These are phyloP conservation scores for Hydropsyche betteni DNA, from an alignment of 2,888 invertebrate species.

Conservation along the genomic window DNA sequence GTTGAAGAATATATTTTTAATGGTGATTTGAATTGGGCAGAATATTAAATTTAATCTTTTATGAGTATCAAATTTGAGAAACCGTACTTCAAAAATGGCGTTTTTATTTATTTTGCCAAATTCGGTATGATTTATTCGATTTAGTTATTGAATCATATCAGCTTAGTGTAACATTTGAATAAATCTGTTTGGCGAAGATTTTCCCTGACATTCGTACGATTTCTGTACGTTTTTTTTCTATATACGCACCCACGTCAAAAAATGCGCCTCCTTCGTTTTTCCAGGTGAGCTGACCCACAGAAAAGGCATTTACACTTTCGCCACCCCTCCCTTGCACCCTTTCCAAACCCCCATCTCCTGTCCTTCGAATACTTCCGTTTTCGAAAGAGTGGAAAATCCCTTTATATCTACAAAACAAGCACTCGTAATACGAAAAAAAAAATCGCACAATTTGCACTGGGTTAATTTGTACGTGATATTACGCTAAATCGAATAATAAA, in stretches of 20 bases:
- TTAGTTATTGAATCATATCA: not conserved
- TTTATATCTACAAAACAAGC: not conserved
- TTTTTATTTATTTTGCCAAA: not conserved
- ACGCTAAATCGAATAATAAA: too few relatives aligned
- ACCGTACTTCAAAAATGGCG: too few relatives aligned
- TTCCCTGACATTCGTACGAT: not conserved
- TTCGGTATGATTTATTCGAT: not conserved
- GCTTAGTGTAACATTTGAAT: slow-evolving; percentile 20
- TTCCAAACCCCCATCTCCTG: not conserved
- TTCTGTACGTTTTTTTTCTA: not conserved
- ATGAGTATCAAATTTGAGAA: too few relatives aligned
- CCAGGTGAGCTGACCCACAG: slow-evolving; percentile 15
- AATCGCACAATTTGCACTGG: too few relatives aligned
- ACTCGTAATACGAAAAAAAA: not conserved
- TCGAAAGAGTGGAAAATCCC: not conserved
- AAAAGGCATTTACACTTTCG: slow-evolving; percentile 1
- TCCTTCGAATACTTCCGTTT: not conserved
- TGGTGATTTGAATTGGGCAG: too few relatives aligned
- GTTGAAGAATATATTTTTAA: too few relatives aligned
- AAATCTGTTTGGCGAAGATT: slow-evolving; percentile 15
- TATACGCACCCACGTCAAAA: not conserved
- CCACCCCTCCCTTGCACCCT: not conserved
- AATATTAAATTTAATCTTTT: too few relatives aligned
- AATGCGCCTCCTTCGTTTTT: slow-evolving; percentile 17
- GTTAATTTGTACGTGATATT: too few relatives aligned